These are phyloP conservation scores for Stigmatopora argus DNA, from an alignment of 2,113 vertebrate genomes.

Conservation along the genomic window DNA sequence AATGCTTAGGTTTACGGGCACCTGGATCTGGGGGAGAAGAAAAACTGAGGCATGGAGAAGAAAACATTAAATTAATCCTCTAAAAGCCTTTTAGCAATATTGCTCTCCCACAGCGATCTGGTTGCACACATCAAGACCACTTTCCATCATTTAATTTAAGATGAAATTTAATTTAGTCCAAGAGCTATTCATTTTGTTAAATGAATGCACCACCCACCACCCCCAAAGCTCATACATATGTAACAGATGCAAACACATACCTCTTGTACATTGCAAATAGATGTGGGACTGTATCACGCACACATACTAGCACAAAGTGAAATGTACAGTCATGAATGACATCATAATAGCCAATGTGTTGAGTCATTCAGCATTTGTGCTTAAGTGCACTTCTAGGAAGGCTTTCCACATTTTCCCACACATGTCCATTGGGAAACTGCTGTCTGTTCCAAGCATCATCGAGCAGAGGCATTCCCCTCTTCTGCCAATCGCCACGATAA, in stretches of 20 bases:
- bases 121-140: slow-evolving; percentile 59
- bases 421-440: slow-evolving; percentile 35
- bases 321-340: not conserved
- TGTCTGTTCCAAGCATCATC: slow-evolving; percentile 1
- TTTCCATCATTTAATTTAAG: slow-evolving; percentile 74
- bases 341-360: slow-evolving; percentile 27
- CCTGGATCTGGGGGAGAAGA: slow-evolving; percentile 57
- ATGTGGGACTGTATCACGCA: slow-evolving; percentile 12
- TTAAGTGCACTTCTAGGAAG: slow-evolving; percentile 38
- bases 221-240: slow-evolving; percentile 34
- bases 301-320: not conserved
- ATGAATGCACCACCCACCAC: slow-evolving; percentile 57
- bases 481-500: not conserved
- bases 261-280: slow-evolving; percentile 8
- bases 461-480: not conserved
- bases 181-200: slow-evolving; percentile 77
- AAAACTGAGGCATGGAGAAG: slow-evolving; percentile 33
- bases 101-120: slow-evolving; percentile 69
- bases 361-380: slow-evolving; percentile 56
- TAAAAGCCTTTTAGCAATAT: slow-evolving; percentile 82
- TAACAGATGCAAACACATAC: slow-evolving; percentile 17
- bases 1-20: slow-evolving; percentile 63
- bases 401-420: slow-evolving; percentile 21
- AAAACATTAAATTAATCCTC: slow-evolving; percentile 75
- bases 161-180: slow-evolving; percentile 75